Conservation (phyloP, 2,113 vertebrate species). For the Gulo gulo region DNA sequence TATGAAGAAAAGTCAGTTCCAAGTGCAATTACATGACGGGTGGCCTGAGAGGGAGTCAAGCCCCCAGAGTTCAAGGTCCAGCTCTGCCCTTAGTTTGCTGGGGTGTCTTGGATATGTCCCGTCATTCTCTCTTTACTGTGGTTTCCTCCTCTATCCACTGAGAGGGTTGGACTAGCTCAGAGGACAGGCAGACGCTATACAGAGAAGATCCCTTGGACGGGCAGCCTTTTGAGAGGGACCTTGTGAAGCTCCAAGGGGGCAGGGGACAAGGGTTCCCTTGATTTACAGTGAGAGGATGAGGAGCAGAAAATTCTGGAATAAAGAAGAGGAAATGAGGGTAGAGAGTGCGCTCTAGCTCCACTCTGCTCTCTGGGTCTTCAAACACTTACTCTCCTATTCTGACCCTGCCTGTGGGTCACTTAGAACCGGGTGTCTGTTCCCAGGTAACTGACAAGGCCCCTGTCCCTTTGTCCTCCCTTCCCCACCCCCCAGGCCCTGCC, state of each 20-base stretch:
- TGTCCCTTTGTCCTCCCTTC: slow-evolving; percentile 57
- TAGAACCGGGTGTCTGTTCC: background rate
- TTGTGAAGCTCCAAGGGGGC: background rate
- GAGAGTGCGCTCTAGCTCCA: background rate
- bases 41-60: background rate
- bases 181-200: background rate
- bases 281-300: background rate
- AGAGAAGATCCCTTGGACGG: background rate
- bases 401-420: background rate
- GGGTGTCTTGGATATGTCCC: background rate
- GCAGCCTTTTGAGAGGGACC: background rate
- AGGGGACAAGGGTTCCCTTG: background rate
- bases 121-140: slow-evolving; percentile 32
- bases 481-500: slow-evolving; percentile 60
- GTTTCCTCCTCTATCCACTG: background rate
- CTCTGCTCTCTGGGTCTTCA: background rate
- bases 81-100: background rate
- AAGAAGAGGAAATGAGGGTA: background rate
- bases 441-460: background rate
- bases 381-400: background rate
- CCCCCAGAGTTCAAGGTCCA: background rate
- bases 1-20: background rate
- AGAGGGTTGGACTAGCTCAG: background rate
- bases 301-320: background rate
- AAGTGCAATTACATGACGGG: background rate